Evolutionary conservation across 2,797 vertebrate species (phyloP).

Genomic region (Sebastes kiyomatsui): DNA sequence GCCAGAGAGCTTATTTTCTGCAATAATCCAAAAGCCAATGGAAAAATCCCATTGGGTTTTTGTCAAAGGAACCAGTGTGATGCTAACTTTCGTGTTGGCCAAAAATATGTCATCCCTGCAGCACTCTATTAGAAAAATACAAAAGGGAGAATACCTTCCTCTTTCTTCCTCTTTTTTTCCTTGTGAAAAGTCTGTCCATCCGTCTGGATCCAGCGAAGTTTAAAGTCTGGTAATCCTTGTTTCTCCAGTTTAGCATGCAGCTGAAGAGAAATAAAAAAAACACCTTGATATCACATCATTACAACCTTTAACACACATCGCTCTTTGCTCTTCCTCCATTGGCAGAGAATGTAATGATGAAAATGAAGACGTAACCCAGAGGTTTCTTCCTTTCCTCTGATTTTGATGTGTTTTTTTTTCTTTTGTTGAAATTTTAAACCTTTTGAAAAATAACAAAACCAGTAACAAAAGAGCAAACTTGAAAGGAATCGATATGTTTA

Average conservation of each 20-base stretch:
- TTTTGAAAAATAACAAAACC: background rate
- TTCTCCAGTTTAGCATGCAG: constrained; percentile 26
- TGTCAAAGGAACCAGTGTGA: no score
- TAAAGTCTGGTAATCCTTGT: background rate
- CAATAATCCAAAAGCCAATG: no score
- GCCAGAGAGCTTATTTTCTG: no score
- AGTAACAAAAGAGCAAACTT: background rate
- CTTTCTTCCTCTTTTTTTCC: background rate
- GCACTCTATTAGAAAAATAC: background rate
- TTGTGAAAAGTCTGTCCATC: constrained; percentile 5
- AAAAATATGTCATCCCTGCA: background rate
- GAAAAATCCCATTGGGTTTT: no score
- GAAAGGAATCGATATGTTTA: background rate
- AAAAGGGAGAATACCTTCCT: constrained; percentile 4
- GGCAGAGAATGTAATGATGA: background rate
- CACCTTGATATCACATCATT: background rate
- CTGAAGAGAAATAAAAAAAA: constrained; percentile 1
- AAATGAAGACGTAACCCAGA: background rate
- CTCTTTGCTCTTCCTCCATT: background rate
- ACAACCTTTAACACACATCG: background rate
- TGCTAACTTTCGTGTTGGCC: background rate
- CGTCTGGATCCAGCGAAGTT: constrained; percentile 29
- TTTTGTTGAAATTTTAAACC: background rate
- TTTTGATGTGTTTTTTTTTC: background rate
- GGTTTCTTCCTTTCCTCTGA: background rate